These are phyloP conservation scores for Callaeas wilsoni DNA, from an alignment of 2,113 vertebrate species.

Conservation along the genomic window DNA sequence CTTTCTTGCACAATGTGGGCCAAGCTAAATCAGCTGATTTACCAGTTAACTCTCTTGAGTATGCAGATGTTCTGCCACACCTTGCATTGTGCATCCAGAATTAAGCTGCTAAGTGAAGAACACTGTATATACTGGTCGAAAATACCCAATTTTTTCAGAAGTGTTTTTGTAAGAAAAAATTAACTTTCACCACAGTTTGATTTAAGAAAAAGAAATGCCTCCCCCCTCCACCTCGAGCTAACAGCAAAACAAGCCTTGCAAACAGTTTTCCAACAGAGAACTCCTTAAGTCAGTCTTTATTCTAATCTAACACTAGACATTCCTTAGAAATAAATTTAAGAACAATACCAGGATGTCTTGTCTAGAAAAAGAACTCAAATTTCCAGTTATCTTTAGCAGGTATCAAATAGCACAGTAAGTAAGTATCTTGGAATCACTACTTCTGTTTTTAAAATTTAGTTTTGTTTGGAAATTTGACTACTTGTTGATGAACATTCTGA, in stretches of 20 bases:
- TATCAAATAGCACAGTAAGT: not conserved
- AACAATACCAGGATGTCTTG: not conserved
- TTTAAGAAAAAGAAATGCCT: not conserved
- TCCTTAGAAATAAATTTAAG: not conserved
- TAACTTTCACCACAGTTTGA: not conserved
- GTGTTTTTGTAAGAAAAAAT: not conserved
- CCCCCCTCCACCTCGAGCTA: rapidly evolving
- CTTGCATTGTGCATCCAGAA: not conserved
- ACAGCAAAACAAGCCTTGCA: not conserved
- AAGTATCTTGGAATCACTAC: not conserved
- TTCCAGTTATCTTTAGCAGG: not conserved
- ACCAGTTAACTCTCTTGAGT: not conserved
- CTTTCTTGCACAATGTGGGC: not conserved
- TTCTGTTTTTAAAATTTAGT: not conserved
- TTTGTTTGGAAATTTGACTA: not conserved
- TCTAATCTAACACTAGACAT: not conserved
- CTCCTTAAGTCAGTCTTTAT: not conserved
- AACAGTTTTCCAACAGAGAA: not conserved
- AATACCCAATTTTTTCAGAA: not conserved
- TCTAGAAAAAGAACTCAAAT: not conserved
- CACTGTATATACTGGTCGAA: not conserved
- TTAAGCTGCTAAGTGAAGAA: not conserved
- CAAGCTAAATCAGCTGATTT: not conserved
- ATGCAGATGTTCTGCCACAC: no score
- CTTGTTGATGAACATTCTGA: not conserved